A percentile compares a stretch with the other conserved stretches of the same genome.
Conservation (phyloP, 2,113 vertebrate species). For the Microcebus tavaratra region DNA sequence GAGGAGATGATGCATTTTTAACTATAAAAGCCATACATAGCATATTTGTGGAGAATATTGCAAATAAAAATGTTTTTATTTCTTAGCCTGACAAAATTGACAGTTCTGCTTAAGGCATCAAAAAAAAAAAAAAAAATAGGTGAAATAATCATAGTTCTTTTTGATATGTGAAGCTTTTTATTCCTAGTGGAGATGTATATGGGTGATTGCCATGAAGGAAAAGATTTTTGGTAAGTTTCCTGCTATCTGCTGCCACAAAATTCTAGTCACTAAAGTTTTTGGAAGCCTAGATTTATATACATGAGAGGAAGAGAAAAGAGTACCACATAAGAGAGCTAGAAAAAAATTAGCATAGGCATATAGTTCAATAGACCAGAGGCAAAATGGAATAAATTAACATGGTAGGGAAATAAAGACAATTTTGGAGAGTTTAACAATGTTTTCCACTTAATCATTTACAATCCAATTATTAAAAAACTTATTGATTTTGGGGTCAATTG, state of each 20-base stretch:
- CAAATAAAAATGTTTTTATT: conserved; percentile 56
- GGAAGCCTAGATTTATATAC: background rate
- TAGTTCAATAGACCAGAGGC: background rate
- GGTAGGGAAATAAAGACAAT: background rate
- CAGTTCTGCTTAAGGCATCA: conserved; percentile 61
- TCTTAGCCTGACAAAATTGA: conserved; percentile 48
- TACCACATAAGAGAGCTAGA: background rate
- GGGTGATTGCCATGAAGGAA: background rate
- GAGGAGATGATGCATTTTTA: conserved; percentile 72
- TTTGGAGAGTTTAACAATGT: background rate
- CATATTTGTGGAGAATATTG: conserved; percentile 51
- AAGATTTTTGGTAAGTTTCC: background rate
- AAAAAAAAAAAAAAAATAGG: conserved; percentile 23
- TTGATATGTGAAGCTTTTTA: conserved; percentile 29
- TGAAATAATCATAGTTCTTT: conserved; percentile 29
- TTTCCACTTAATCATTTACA: conserved; percentile 9
- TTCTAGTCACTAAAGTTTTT: background rate
- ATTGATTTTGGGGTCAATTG: conserved; percentile 22
- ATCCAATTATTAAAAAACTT: background rate
- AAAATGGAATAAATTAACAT: background rate
- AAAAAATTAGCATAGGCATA: background rate
- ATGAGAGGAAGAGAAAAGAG: background rate
- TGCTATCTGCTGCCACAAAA: background rate
- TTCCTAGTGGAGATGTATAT: background rate
- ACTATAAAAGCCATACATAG: conserved; percentile 55